phyloP scores from a whole-genome alignment of 1,140 invertebrate genomes.

The Odontomachus brunneus region DNA sequence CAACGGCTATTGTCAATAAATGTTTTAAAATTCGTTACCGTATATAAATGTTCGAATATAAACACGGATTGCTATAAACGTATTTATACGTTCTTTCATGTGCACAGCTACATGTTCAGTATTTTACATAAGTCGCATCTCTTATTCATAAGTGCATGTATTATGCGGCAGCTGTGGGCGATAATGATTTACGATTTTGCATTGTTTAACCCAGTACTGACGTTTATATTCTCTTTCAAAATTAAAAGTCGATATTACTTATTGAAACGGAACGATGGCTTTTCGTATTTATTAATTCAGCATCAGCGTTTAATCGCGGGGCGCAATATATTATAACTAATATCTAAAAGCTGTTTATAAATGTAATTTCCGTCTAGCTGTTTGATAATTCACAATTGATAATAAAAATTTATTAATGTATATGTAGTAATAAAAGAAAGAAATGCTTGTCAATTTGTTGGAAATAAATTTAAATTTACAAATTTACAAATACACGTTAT shows the following conservation, averaged over 20 bases:
- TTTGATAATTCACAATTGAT: background rate
- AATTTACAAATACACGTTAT: too few species aligned
- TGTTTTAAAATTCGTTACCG: background rate
- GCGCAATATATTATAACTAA: background rate
- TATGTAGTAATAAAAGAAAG: too few species aligned
- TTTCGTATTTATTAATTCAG: background rate
- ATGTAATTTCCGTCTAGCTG: too few species aligned
- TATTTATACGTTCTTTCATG: too few species aligned
- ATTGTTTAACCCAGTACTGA: constrained; percentile 21
- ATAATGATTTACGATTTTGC: constrained; percentile 56
- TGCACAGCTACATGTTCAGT: too few species aligned
- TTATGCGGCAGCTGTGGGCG: constrained; percentile 11
- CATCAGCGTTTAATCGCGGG: background rate
- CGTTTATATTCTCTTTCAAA: constrained; percentile 11
- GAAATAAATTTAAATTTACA: too few species aligned
- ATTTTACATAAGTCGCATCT: constrained; percentile 51
- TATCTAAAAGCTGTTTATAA: background rate
- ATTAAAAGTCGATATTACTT: background rate
- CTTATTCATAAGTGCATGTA: constrained; percentile 65
- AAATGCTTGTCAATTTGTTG: too few species aligned
- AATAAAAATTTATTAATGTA: too few species aligned
- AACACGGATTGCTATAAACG: too few species aligned
- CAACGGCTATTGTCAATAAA: background rate
- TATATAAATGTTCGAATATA: background rate
- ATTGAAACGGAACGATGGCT: background rate